These are phyloP conservation scores for Pinctada fucata DNA, from an alignment of 2,888 invertebrate species.

Conservation along the genomic window DNA sequence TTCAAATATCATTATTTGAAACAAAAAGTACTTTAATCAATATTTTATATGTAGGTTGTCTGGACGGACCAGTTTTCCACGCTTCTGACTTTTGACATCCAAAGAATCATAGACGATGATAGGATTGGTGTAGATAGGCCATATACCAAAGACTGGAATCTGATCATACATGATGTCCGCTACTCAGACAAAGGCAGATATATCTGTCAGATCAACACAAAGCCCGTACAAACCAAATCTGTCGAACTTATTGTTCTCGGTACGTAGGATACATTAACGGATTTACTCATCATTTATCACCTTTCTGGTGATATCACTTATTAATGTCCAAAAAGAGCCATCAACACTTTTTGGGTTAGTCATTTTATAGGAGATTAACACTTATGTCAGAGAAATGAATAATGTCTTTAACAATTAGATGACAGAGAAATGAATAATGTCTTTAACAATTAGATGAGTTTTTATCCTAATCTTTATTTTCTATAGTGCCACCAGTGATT, in stretches of 20 bases:
- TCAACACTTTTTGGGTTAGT: neutral
- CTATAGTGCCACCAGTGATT: slow-evolving; percentile 80
- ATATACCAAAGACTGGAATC: slow-evolving; percentile 72
- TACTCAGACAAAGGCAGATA: slow-evolving; percentile 71
- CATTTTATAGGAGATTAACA: too few species aligned
- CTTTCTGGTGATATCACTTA: too few species aligned
- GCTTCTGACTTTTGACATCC: slow-evolving; percentile 68
- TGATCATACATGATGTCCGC: slow-evolving; percentile 68
- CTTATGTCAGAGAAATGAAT: too few species aligned
- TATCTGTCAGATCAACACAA: slow-evolving; percentile 74
- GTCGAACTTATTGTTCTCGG: slow-evolving; percentile 72
- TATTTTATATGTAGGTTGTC: too few species aligned
- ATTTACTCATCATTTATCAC: too few species aligned
- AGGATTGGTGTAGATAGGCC: slow-evolving; percentile 72
- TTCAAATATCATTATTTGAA: too few species aligned
- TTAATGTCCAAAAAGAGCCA: too few species aligned
- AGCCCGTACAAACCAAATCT: slow-evolving; percentile 70
- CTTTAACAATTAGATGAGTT: too few species aligned
- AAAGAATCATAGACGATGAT: slow-evolving; percentile 73
- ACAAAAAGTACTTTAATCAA: too few species aligned
- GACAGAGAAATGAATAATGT: too few species aligned
- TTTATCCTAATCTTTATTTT: too few species aligned
- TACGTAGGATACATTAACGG: slow-evolving; percentile 53
- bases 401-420: too few species aligned
- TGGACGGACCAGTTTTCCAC: slow-evolving; percentile 73